A percentile compares a stretch with the other conserved stretches of the same genome.
Conservation (phyloP, 2,113 vertebrate genomes). For the Clarias batrachus region DNA sequence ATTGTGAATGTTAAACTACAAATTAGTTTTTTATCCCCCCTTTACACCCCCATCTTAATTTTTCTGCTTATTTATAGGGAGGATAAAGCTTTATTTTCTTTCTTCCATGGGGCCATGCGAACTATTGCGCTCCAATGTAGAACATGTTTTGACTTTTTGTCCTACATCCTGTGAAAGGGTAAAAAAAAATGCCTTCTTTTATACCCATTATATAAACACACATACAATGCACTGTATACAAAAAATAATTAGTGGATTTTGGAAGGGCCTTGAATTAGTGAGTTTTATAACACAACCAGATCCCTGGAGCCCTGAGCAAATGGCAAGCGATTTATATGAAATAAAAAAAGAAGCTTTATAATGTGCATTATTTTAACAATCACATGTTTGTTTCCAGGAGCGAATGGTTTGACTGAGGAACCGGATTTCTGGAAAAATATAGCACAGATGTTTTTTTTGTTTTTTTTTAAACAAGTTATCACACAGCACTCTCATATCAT, state of each 20-base stretch:
- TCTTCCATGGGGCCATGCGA: neutral
- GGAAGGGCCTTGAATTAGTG: neutral
- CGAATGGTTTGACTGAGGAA: conserved; percentile 22
- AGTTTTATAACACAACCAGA: conserved; percentile 22
- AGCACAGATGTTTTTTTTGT: conserved; percentile 28
- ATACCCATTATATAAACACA: neutral
- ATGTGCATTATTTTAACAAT: conserved; percentile 20
- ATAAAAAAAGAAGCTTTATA: conserved; percentile 13
- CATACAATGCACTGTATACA: conserved; percentile 8
- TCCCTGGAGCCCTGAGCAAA: neutral
- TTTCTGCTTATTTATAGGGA: neutral
- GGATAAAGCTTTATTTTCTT: neutral
- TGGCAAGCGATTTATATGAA: conserved; percentile 12
- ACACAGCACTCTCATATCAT: conserved; percentile 18
- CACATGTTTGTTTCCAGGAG: conserved; percentile 17
- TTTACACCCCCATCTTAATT: neutral
- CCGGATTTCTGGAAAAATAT: neutral
- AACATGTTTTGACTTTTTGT: neutral
- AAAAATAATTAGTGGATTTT: conserved; percentile 6
- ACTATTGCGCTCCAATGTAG: neutral
- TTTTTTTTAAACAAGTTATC: conserved; percentile 25
- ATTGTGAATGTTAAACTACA: neutral
- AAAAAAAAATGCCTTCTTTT: neutral
- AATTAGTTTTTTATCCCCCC: neutral
- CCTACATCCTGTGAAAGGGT: neutral